These are phyloP conservation scores for Macropis europaea DNA, from an alignment of 2,888 invertebrate genomes.

Conservation along the genomic window DNA sequence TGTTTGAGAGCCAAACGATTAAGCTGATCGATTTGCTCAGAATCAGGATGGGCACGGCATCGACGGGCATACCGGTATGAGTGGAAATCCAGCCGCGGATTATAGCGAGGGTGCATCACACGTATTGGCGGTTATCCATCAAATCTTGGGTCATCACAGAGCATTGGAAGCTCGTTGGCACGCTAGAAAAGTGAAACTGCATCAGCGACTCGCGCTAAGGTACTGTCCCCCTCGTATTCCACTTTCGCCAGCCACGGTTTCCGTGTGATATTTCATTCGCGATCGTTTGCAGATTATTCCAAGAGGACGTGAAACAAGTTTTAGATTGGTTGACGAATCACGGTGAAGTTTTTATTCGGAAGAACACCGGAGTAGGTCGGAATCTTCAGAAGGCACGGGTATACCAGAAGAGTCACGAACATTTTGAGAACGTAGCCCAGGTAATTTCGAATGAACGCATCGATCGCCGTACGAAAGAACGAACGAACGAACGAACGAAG, in stretches of 20 bases:
- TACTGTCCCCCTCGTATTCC: constrained; percentile 38
- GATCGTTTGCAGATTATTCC: constrained; percentile 85
- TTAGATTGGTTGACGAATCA: constrained; percentile 98
- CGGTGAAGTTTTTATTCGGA: constrained; percentile 97
- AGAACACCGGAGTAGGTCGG: constrained; percentile 97
- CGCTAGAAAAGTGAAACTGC: constrained; percentile 95
- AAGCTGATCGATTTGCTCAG: constrained; percentile 56
- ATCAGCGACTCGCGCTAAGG: constrained; percentile 93
- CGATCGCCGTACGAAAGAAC: background rate
- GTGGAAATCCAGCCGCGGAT: constrained; percentile 94
- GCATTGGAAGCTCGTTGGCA: constrained; percentile 97
- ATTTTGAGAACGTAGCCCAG: constrained; percentile 99
- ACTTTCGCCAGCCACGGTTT: too few species aligned
- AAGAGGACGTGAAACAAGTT: constrained; percentile 98
- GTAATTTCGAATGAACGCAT: constrained; percentile 80
- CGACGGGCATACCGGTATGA: constrained; percentile 84
- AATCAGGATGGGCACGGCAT: constrained; percentile 79
- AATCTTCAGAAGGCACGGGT: constrained; percentile 97
- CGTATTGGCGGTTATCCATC: constrained; percentile 97
- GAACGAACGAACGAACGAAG: background rate
- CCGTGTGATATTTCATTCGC: background rate
- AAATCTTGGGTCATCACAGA: constrained; percentile 96
- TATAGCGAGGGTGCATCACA: constrained; percentile 98
- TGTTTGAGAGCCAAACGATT: constrained; percentile 7
- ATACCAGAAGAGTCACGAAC: constrained; percentile 98